Evolutionary conservation across 2,888 invertebrate species (phyloP).

Genomic region (Thymelicus lineola): DNA sequence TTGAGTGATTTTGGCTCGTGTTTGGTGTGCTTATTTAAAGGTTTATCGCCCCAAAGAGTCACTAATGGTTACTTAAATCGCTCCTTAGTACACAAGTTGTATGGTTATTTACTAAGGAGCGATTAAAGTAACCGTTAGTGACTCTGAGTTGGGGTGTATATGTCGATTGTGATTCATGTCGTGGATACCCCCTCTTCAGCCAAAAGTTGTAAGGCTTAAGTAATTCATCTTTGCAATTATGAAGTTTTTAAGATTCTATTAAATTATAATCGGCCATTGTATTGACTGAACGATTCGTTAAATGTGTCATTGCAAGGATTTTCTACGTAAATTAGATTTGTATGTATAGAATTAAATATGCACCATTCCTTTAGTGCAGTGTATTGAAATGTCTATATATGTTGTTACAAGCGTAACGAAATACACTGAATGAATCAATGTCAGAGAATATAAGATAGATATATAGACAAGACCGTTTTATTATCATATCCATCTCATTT

Average conservation of each 20-base stretch:
- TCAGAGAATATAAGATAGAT: conserved; percentile 1
- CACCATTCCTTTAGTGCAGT: conserved; percentile 23
- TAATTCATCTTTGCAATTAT: conserved; percentile 25
- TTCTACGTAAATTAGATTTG: conserved; percentile 33
- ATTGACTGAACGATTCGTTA: conserved; percentile 27
- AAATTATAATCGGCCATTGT: conserved; percentile 23
- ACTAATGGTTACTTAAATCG: too few species aligned
- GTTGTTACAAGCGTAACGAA: neutral
- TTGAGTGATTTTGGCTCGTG: conserved; percentile 18
- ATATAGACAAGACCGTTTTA: conserved; percentile 15
- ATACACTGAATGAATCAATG: neutral
- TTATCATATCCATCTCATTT: conserved; percentile 21
- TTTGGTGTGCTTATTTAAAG: conserved; percentile 27
- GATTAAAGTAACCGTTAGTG: too few species aligned
- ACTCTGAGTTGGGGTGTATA: too few species aligned
- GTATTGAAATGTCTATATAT: conserved; percentile 3
- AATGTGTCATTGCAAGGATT: conserved; percentile 23
- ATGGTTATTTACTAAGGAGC: too few species aligned
- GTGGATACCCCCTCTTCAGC: conserved; percentile 24
- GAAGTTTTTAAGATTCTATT: conserved; percentile 23
- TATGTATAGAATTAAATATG: conserved; percentile 27
- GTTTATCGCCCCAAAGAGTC: too few species aligned
- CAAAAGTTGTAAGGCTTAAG: conserved; percentile 26
- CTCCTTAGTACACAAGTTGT: too few species aligned
- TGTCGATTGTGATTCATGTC: conserved; percentile 26